Conservation (phyloP, 2,888 invertebrate genomes). For the Anoplius nigerrimus region DNA sequence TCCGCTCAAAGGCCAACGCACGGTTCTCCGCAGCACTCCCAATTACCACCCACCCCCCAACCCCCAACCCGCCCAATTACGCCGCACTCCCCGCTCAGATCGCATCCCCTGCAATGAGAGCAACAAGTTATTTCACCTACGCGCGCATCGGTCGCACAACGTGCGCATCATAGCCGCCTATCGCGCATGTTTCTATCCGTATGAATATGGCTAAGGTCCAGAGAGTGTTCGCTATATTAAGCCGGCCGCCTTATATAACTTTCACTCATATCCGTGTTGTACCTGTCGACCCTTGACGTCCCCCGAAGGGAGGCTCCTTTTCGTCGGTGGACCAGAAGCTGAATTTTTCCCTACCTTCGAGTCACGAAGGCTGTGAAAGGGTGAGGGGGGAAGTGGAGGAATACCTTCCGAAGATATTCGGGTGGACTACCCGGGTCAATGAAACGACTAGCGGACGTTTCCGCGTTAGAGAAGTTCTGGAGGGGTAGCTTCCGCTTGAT, state of each 20-base stretch:
- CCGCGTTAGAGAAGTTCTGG: no score
- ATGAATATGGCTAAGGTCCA: constrained; percentile 65
- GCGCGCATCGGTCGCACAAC: constrained; percentile 27
- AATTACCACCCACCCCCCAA: background rate
- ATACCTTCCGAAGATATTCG: no score
- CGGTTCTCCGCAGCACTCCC: no score
- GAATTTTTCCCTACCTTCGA: no score
- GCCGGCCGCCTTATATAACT: constrained; percentile 61
- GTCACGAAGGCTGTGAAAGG: no score
- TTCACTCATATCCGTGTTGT: constrained; percentile 54
- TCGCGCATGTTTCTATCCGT: constrained; percentile 23
- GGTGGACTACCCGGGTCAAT: no score
- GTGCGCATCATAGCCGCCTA: constrained; percentile 19
- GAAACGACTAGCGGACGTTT: no score
- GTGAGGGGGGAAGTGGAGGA: no score
- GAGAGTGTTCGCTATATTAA: constrained; percentile 67
- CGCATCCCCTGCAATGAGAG: background rate
- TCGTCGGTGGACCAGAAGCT: background rate
- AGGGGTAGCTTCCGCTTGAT: no score
- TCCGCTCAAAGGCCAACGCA: no score
- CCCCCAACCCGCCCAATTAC: background rate
- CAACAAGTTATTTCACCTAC: constrained; percentile 7
- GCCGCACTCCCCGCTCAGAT: background rate
- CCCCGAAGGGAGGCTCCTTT: background rate
- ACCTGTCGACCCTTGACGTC: constrained; percentile 47